phyloP scores from a whole-genome alignment of 2,888 invertebrate genomes.

The Eristalinus aeneus region DNA sequence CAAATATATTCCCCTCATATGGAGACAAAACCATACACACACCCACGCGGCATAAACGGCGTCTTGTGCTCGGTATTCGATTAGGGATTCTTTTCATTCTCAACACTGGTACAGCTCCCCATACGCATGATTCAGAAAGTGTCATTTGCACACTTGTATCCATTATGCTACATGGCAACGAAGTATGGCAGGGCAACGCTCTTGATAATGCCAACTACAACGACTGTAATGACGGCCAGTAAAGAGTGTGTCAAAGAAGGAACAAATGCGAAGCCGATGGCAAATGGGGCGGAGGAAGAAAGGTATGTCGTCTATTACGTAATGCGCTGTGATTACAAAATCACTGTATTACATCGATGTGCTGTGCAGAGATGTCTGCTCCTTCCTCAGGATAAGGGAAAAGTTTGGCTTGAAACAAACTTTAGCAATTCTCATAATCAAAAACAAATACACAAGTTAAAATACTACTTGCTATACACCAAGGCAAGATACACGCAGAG shows the following conservation, averaged over 20 bases:
- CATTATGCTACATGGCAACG: neutral
- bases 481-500: neutral
- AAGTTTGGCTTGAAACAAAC: too few relatives aligned
- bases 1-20: constrained; percentile 11
- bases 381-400: too few relatives aligned
- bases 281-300: neutral
- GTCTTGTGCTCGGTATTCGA: neutral
- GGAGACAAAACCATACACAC: constrained; percentile 3
- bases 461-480: neutral
- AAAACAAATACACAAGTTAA: too few relatives aligned
- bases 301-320: constrained; percentile 23
- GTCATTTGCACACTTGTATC: constrained; percentile 36
- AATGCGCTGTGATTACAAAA: constrained; percentile 15
- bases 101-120: constrained; percentile 4
- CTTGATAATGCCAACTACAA: constrained; percentile 40
- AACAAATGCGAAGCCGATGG: constrained; percentile 12
- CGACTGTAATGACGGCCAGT: constrained; percentile 24
- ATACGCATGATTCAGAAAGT: constrained; percentile 46
- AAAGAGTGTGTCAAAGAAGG: constrained; percentile 8
- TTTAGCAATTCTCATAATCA: too few relatives aligned
- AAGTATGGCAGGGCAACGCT: constrained; percentile 31
- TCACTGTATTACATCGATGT: neutral
- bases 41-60: neutral
- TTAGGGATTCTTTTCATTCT: constrained; percentile 23
- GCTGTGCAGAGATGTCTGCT: neutral